These are phyloP conservation scores for Spatula versicolor DNA, from an alignment of 2,797 vertebrate species.

Conservation along the genomic window DNA sequence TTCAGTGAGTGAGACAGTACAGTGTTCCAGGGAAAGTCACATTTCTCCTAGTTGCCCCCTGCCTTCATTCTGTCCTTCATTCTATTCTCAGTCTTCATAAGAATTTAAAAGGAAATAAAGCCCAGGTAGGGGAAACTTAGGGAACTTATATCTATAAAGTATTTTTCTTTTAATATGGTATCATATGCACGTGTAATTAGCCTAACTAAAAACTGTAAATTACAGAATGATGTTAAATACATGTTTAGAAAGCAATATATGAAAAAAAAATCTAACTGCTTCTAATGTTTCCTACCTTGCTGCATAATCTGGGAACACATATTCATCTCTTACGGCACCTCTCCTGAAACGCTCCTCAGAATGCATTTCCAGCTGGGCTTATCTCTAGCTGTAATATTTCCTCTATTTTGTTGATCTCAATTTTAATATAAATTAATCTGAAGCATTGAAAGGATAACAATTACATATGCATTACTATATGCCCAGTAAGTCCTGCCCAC, in stretches of 20 bases:
- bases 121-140: neutral
- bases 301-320: neutral
- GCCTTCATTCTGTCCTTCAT: neutral
- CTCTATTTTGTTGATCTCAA: neutral
- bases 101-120: neutral
- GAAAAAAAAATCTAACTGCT: neutral
- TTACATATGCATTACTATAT: neutral
- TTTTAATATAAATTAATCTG: neutral
- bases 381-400: neutral
- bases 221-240: neutral
- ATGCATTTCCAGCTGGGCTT: neutral
- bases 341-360: neutral
- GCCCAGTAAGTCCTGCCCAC: neutral
- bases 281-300: neutral
- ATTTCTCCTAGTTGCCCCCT: neutral
- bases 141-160: neutral
- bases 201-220: neutral
- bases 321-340: neutral
- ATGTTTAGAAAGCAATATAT: neutral
- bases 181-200: neutral
- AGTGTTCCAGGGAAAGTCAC: neutral
- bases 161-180: neutral
- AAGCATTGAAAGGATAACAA: neutral
- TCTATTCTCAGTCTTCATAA: neutral
- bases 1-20: neutral